phyloP scores from a whole-genome alignment of 2,888 invertebrate genomes.

The Anoncus sp. region DNA sequence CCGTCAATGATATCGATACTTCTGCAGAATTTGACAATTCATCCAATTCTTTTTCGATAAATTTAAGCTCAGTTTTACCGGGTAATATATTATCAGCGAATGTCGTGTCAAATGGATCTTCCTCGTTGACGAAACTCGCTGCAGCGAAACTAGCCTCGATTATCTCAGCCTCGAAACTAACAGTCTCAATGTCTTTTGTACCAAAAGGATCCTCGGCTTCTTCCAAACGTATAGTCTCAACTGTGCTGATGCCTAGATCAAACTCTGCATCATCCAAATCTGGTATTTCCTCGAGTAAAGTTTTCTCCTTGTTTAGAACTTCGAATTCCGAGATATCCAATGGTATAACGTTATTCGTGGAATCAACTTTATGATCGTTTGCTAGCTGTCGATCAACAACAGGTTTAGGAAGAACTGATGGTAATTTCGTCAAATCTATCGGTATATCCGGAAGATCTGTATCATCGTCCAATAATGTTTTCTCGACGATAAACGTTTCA shows the following conservation, averaged over 20 bases:
- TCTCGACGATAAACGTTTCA: slow-evolving; percentile 80
- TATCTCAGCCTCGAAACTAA: slow-evolving; percentile 78
- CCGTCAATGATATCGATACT: slow-evolving; percentile 87
- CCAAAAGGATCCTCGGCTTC: slow-evolving; percentile 83
- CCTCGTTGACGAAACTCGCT: slow-evolving; percentile 84
- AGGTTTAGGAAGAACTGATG: slow-evolving; percentile 75
- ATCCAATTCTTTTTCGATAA: slow-evolving; percentile 86
- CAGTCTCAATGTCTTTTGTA: slow-evolving; percentile 80
- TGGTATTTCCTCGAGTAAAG: slow-evolving; percentile 79
- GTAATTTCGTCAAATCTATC: slow-evolving; percentile 86
- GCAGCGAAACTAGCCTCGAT: slow-evolving; percentile 79
- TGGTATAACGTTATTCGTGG: slow-evolving; percentile 37
- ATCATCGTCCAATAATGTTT: slow-evolving; percentile 91
- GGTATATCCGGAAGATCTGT: slow-evolving; percentile 88
- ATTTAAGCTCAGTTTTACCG: slow-evolving; percentile 86
- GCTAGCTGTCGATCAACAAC: slow-evolving; percentile 65
- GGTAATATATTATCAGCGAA: slow-evolving; percentile 91
- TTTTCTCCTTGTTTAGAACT: slow-evolving; percentile 78
- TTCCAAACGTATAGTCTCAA: slow-evolving; percentile 71
- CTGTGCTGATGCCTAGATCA: slow-evolving; percentile 63
- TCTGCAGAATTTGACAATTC: slow-evolving; percentile 83
- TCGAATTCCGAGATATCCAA: slow-evolving; percentile 85
- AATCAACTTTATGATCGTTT: slow-evolving; percentile 56
- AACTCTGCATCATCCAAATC: slow-evolving; percentile 80
- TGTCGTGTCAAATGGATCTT: slow-evolving; percentile 94